phyloP scores from a whole-genome alignment of 1,140 invertebrate species.

The Drosophila littoralis region DNA sequence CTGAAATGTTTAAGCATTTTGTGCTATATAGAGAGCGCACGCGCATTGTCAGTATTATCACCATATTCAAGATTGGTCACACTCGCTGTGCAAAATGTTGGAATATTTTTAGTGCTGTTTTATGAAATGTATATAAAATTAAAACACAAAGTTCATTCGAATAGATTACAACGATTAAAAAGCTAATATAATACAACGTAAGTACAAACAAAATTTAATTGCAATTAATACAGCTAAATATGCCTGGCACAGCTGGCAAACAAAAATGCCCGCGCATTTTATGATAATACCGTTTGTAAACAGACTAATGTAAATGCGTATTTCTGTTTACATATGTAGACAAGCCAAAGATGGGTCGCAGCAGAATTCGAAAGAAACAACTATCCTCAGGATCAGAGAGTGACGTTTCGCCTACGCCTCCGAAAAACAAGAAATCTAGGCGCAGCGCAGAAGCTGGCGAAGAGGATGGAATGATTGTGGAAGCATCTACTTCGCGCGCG shows the following conservation, averaged over 20 bases:
- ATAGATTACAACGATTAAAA: background rate
- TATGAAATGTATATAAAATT: background rate
- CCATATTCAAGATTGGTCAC: conserved; percentile 3
- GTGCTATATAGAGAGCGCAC: background rate
- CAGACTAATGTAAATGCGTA: background rate
- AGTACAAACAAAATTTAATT: background rate
- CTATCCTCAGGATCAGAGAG: conserved; percentile 7
- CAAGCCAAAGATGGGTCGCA: conserved; percentile 19
- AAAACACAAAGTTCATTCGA: background rate
- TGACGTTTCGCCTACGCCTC: conserved; percentile 1
- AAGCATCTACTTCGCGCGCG: conserved; percentile 11
- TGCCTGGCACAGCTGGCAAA: background rate
- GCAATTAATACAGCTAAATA: background rate
- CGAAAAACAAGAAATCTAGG: conserved; percentile 9
- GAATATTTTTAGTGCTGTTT: background rate
- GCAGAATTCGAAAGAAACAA: conserved; percentile 18
- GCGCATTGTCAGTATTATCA: background rate
- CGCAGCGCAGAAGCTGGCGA: background rate
- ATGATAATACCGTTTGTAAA: background rate
- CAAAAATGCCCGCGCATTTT: conserved; percentile 33
- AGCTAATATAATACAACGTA: background rate
- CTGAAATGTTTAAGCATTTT: background rate
- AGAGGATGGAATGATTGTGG: background rate
- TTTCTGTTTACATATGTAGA: background rate
- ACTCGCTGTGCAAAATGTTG: background rate